Evolutionary conservation across 2,113 vertebrate species (phyloP).

Genomic region (Aythya baeri): DNA sequence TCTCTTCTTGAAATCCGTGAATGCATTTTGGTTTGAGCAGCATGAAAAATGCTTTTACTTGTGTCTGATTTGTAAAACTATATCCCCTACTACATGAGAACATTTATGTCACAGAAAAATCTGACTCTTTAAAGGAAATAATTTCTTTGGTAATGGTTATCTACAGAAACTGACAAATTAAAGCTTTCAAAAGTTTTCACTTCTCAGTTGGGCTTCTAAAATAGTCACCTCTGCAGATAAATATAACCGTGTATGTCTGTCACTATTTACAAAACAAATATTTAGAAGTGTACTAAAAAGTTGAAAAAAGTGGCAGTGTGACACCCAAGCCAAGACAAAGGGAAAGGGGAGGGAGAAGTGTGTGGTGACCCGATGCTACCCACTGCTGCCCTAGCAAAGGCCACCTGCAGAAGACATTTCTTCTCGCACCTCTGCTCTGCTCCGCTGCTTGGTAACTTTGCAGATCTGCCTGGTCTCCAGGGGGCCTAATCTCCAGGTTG

Average conservation of each 20-base stretch:
- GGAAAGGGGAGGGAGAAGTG: rapidly evolving
- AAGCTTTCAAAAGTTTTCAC: not conserved
- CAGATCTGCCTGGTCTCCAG: not conserved
- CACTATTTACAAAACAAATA: not conserved
- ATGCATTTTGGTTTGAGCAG: not conserved
- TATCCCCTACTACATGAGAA: not conserved
- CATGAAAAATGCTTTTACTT: not conserved
- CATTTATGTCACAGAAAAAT: not conserved
- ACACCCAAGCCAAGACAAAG: not conserved
- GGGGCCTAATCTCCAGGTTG: rapidly evolving
- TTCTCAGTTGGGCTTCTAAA: not conserved
- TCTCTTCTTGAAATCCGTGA: not conserved
- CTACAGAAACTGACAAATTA: not conserved
- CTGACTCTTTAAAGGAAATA: not conserved
- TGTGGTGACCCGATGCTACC: rapidly evolving
- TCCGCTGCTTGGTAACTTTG: not conserved
- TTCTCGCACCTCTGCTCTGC: not conserved
- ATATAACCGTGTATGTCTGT: not conserved
- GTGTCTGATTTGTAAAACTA: not conserved
- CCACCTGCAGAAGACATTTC: not conserved
- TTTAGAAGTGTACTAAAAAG: not conserved
- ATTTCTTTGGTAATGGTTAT: not conserved
- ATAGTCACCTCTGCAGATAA: not conserved
- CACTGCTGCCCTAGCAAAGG: not conserved
- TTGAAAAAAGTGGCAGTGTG: rapidly evolving